Base-by-base conservation (phyloP, 2,113 vertebrate species). In the Ranitomeya imitator region DNA sequence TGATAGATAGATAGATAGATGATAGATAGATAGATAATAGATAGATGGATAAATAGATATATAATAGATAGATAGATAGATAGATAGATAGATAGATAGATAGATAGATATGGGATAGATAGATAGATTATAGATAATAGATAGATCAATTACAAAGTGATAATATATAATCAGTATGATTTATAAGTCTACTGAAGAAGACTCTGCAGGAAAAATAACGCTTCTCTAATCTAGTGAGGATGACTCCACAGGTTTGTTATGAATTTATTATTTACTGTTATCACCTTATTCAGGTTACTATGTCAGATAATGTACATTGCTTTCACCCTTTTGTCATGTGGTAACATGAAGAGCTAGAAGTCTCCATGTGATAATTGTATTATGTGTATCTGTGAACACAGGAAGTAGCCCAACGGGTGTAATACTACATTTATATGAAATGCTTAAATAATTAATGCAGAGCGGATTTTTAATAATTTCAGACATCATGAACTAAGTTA, bases 321-420 rank as follows among this genome's bases (percentile, higher is more conserved):
- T 37, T 79, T 60, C 8, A 16, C 6, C 13, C 3, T 26, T 80
- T 14, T 60, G n/a, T 19, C 7, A 60, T 7, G 79, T 80, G 23
- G 37, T 67, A 51, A 83, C 26, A 67, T 23, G 14, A n/a, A 45
- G 52, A n/a, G 5, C 21, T 63, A 21, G 31, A 19, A 52, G 13
- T 14, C 21, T 37, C 16, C 10, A 83, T 51, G 81, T 51, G 81
- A 52, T 65, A 83, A 83, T 67, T 83, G 45, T 60, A 65, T 51
- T n/a, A 82, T 79, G 21, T 57, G 21, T 7, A 14, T 79, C 59
- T 65, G 60, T 51, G 26, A 10, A 19, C 11, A 15, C 5, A 65
- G 19, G 21, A 83, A n/a, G 60, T 67, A n/a, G 61, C 81, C 81
- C 61, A 67, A 83, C n/a, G 81, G 31, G 19, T 52, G 1, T 52